Evolutionary conservation across 2,797 vertebrate species (phyloP).

Genomic region (Dendrocincla tyrannina): DNA sequence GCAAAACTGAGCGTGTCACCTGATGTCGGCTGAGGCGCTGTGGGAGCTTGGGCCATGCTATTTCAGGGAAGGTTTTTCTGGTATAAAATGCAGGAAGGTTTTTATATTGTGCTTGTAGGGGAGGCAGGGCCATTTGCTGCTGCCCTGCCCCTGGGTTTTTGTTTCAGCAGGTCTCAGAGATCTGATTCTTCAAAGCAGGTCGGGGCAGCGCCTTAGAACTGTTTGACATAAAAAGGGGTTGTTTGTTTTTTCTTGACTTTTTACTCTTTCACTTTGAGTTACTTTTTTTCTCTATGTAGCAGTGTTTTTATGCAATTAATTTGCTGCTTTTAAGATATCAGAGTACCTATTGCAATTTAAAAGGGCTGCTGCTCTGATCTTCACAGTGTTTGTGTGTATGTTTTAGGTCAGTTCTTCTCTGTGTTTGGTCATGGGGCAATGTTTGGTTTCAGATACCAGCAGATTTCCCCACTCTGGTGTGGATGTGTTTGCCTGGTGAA

Average conservation of each 20-base stretch:
- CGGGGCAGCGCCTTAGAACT: not conserved
- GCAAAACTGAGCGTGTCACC: not conserved
- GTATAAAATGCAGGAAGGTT: not conserved
- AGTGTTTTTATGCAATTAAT: not conserved
- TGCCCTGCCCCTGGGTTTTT: not conserved
- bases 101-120: not conserved
- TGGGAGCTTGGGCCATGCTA: not conserved
- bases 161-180: not conserved
- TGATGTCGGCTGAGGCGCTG: not conserved
- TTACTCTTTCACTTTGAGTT: not conserved
- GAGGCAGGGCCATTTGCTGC: not conserved
- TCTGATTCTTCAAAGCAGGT: not conserved
- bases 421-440: not conserved
- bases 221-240: not conserved
- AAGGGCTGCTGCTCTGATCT: not conserved
- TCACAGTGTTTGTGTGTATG: not conserved
- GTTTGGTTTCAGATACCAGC: not conserved
- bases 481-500: not conserved
- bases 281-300: not conserved
- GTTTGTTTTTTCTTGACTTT: not conserved
- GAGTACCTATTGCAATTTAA: not conserved
- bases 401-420: not conserved
- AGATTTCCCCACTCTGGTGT: not conserved
- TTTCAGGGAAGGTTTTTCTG: not conserved
- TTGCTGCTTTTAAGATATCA: not conserved